phyloP scores from a whole-genome alignment of 2,113 vertebrate species.

The Genyomyrus donnyi region DNA sequence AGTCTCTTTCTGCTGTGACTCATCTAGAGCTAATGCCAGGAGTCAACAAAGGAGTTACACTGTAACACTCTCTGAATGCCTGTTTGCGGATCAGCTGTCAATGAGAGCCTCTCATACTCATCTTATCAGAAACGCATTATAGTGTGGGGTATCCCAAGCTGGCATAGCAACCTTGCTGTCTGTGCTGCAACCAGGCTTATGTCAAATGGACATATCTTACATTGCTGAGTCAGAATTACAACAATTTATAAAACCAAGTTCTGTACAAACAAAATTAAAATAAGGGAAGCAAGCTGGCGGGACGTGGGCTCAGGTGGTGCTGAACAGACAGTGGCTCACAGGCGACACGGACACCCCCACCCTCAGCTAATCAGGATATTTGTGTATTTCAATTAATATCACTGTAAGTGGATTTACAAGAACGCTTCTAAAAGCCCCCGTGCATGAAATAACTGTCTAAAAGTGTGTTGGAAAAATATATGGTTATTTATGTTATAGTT shows the following conservation, averaged over 20 bases:
- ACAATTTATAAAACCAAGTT: neutral
- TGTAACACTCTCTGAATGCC: neutral
- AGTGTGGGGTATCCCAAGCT: neutral
- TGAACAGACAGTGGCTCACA: conserved; percentile 49
- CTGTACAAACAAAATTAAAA: neutral
- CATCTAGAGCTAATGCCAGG: neutral
- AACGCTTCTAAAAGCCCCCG: neutral
- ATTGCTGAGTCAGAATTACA: neutral
- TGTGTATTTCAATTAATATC: neutral
- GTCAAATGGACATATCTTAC: neutral
- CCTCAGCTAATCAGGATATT: neutral
- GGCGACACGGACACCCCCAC: neutral
- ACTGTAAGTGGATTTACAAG: neutral
- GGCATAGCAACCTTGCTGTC: neutral
- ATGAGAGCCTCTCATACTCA: neutral
- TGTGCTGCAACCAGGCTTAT: neutral
- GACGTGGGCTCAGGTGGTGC: conserved; percentile 33
- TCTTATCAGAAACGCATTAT: neutral
- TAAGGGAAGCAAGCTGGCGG: neutral
- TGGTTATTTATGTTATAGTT: neutral
- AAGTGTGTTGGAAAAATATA: neutral
- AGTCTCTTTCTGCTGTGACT: neutral
- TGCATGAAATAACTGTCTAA: neutral
- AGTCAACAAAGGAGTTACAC: neutral
- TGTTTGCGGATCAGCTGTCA: neutral